A percentile compares a stretch with the other conserved stretches of the same genome.
Evolutionary conservation across 2,888 invertebrate genomes (phyloP).

Genomic region (Psylliodes chrysocephalus): DNA sequence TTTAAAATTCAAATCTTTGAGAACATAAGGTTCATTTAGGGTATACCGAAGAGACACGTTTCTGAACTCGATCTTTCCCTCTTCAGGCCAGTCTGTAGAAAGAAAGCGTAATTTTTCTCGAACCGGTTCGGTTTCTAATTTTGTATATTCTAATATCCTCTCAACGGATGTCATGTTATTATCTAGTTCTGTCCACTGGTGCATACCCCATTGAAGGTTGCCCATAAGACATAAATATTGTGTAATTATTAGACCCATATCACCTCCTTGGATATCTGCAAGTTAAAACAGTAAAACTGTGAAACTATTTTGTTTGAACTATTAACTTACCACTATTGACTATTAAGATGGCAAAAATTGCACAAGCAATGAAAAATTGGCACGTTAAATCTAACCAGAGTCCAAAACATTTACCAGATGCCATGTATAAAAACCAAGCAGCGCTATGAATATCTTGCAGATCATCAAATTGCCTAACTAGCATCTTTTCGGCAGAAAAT

Average conservation of each 20-base stretch:
- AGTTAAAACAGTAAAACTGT: too few species aligned
- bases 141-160: conserved; percentile 54
- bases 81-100: conserved; percentile 76
- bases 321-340: conserved; percentile 48
- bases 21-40: conserved; percentile 76
- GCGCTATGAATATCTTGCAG: conserved; percentile 76
- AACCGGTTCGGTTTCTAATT: conserved; percentile 53
- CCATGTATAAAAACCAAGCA: conserved; percentile 76
- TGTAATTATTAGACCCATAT: conserved; percentile 83
- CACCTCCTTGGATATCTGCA: conserved; percentile 72
- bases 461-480: conserved; percentile 72
- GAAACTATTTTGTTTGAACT: too few species aligned
- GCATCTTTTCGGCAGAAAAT: conserved; percentile 71
- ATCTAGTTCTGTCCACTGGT: conserved; percentile 85
- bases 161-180: conserved; percentile 68
- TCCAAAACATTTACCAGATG: conserved; percentile 76
- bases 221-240: conserved; percentile 79
- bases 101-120: conserved; percentile 59
- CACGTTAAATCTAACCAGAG: conserved; percentile 77
- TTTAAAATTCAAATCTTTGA: conserved; percentile 75
- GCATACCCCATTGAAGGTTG: conserved; percentile 71
- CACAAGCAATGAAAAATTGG: conserved; percentile 69
- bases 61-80: conserved; percentile 76
- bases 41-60: conserved; percentile 79
- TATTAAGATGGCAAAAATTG: conserved; percentile 49